Evolutionary conservation across 2,888 invertebrate genomes (phyloP), one percentile per base, ranked within the genome.

Genomic region (Morinoia aosen): DNA sequence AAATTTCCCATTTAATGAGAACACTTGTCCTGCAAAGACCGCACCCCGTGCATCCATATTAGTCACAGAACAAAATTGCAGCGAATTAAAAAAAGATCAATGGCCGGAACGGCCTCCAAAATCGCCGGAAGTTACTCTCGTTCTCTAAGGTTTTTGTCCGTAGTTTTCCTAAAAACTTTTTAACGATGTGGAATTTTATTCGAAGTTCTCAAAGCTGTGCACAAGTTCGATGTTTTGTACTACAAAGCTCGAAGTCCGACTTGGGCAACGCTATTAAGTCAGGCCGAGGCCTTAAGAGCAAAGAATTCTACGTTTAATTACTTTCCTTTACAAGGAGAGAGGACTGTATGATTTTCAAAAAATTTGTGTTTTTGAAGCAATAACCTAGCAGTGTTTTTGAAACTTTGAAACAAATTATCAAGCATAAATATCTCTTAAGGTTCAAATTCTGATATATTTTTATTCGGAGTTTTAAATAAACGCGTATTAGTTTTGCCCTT

Each of bases 41-140:
- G 76, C 25, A 33, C 33, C 8, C 76, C 25, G 76, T 33, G 76
- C 76, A 76, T 76, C 76, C 76, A 76, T 76, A 76, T 76, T 8
- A 76, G 76, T 76, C 76, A 33, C 76, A 76, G 25, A 76, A 76
- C 76, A 76, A 76, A 76, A 76, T 76, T 76, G 33, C 76, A 76
- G 76, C 76, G 25, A 76, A 76, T 14, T 76, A 76, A 76, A 76
- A 76, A 76, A 76, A 76, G 76, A 76, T 76, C 76, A 76, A 76
- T 76, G 76, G 76, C 76, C 76, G 76, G 76, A 19, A 76, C 76
- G 10, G 76, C 76, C 76, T 76, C 33, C 76, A 76, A 76, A 76
- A 76, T 76, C 76, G 76, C 76, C 76, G 76, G 76, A 76, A 76
- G 76, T 76, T 76, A 76, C 25, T 76, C 76, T 76, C 76, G 76